phyloP scores from a whole-genome alignment of 2,113 vertebrate genomes.

The Tupaia tana region DNA sequence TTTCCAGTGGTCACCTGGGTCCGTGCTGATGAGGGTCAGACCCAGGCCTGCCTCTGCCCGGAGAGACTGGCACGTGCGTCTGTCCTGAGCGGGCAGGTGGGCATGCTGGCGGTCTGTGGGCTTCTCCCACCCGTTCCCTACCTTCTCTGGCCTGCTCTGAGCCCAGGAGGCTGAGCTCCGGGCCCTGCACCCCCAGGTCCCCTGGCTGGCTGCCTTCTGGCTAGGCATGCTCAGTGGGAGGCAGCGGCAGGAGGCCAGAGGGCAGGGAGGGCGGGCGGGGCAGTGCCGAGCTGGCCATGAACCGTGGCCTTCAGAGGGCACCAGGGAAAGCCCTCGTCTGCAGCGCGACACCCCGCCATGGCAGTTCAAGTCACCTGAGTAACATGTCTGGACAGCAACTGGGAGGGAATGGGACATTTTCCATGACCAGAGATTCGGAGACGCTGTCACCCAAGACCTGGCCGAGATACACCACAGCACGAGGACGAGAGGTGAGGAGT shows the following conservation, averaged over 20 bases:
- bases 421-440: no score
- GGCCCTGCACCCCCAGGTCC: fast-evolving
- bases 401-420: no score
- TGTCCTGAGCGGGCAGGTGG: neutral
- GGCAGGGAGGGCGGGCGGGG: neutral
- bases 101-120: fast-evolving
- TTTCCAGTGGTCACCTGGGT: neutral
- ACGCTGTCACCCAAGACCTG: no score
- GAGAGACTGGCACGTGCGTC: fast-evolving
- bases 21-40: neutral
- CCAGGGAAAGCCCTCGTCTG: fast-evolving
- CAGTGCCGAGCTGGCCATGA: no score
- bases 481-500: no score
- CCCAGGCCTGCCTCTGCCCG: fast-evolving
- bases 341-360: fast-evolving
- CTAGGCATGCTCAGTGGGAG: neutral
- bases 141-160: neutral
- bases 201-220: neutral
- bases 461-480: no score
- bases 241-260: neutral
- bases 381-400: neutral
- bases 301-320: neutral
- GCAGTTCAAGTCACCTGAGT: fast-evolving
- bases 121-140: fast-evolving
- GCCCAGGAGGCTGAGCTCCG: neutral